Evolutionary conservation across 2,113 vertebrate species (phyloP).

Genomic region (Castor canadensis): DNA sequence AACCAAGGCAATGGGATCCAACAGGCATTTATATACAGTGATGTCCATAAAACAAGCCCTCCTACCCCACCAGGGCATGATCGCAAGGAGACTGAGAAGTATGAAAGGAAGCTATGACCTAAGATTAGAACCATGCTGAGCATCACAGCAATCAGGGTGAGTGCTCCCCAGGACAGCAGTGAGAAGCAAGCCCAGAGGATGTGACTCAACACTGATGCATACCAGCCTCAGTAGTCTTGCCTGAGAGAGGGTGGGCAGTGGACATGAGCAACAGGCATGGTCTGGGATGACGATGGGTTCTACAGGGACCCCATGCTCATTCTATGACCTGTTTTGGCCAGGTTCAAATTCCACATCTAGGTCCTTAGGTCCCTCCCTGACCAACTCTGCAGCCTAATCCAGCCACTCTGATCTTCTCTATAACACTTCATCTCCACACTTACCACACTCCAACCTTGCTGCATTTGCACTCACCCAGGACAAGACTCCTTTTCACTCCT

Average conservation of each 20-base stretch:
- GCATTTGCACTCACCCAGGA: background rate
- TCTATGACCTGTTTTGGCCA: background rate
- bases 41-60: background rate
- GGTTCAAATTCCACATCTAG: background rate
- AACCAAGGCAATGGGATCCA: background rate
- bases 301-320: background rate
- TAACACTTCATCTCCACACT: fast-evolving
- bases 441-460: background rate
- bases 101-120: background rate
- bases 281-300: background rate
- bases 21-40: fast-evolving
- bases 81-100: background rate
- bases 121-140: background rate
- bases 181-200: no score
- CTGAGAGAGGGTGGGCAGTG: background rate
- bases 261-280: background rate
- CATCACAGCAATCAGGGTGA: background rate
- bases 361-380: background rate
- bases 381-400: background rate
- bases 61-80: background rate
- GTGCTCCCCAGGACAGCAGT: background rate
- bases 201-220: fast-evolving
- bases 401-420: background rate
- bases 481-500: background rate
- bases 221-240: fast-evolving